Base-by-base conservation (phyloP, 2,888 invertebrate species). In the Tetheella fluctuosa region DNA sequence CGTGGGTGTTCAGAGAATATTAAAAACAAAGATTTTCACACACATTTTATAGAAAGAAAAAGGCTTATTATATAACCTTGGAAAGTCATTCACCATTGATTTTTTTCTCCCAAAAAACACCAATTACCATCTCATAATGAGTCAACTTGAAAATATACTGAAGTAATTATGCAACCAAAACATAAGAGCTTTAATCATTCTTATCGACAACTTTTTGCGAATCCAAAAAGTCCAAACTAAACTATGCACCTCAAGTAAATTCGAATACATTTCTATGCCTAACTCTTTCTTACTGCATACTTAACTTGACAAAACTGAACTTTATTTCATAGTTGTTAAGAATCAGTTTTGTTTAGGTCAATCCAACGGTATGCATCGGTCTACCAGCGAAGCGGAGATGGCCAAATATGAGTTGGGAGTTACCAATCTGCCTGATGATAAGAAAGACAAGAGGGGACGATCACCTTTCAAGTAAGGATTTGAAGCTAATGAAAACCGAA, bases 391-490 rank as follows among this genome's bases (percentile, higher is more conserved):
- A 68, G 92, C 96, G 1, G 96, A 97, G 76, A 95, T 97, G 92
- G 95, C 96, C 6, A 94, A 95, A 13, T 95, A 95, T 79, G 95
- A 95, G 52, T 94, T 95, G 10, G 90, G 91, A 30, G 91, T 93
- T 0, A 89, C 88, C 54, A 86, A 69, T 17, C 59, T 81, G 7
- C 74, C 83, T 12, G 95, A 96, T 58, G 94, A 94, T 8, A 95
- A 96, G 72, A 94, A 95, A 73, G 94, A 96, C 63, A 96, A 97
- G 81, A 96, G 98, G 12, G 98, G 98, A 59, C 95, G 98, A 69
- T 98, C 98, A 48, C 98, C 99, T 20, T 99, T 99, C 88, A 97
- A 97, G 96, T 97, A 84, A 90, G 86, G 30, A 23, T 55, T 12
- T 25, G 30, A 12, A 28, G 15, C n/a, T 34, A 7, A 30, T 10